phyloP scores from a whole-genome alignment of 2,888 invertebrate genomes.

The Xanthorhoe designata region DNA sequence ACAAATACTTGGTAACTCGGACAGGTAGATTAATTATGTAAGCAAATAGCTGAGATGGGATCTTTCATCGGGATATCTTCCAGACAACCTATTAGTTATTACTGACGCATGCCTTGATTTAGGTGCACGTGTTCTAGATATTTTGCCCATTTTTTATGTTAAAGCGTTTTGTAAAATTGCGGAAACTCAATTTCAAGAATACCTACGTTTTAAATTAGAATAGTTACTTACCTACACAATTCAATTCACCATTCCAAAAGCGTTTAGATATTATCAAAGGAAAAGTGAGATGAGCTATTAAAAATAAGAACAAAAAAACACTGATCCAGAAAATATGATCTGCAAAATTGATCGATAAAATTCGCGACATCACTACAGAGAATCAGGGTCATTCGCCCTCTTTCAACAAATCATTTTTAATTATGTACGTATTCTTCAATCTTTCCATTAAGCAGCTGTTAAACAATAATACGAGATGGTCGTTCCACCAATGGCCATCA shows the following conservation, averaged over 20 bases:
- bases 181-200: too few species aligned
- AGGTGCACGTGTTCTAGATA: slow-evolving; percentile 9
- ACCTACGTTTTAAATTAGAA: too few species aligned
- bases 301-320: too few species aligned
- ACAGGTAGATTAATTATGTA: slow-evolving; percentile 37
- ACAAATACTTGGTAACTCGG: slow-evolving; percentile 30
- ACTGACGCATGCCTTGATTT: slow-evolving; percentile 16
- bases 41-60: slow-evolving; percentile 36
- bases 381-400: slow-evolving; percentile 81
- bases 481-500: slow-evolving; percentile 53
- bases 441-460: slow-evolving; percentile 70
- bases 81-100: slow-evolving; percentile 37
- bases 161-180: not conserved
- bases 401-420: slow-evolving; percentile 82
- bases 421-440: slow-evolving; percentile 79
- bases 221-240: too few species aligned
- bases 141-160: not conserved
- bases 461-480: slow-evolving; percentile 63
- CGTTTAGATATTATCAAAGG: too few species aligned
- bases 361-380: slow-evolving; percentile 61
- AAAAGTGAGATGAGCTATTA: too few species aligned
- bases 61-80: slow-evolving; percentile 43
- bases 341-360: slow-evolving; percentile 38
- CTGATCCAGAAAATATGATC: not conserved
- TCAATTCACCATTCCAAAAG: too few species aligned